phyloP scores from a whole-genome alignment of 2,113 vertebrate genomes.

The Bos taurus region ARS-UCD2.0 NC_037331.1:23804001-23804500 shows the following conservation, averaged over 20 bases:
- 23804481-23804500: neutral
- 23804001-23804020: neutral
- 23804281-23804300: neutral
- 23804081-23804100: neutral
- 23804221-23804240: neutral
- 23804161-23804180: neutral
- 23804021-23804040: neutral
- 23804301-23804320: neutral
- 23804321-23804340: neutral
- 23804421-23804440: neutral
- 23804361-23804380: neutral
- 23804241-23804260: neutral
- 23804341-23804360: neutral
- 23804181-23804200: neutral
- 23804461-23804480: neutral
- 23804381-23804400: neutral
- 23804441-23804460: neutral
- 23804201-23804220: neutral
- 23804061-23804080: neutral
- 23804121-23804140: neutral
- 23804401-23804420: neutral
- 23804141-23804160: neutral
- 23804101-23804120: neutral
- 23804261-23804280: neutral
- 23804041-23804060: neutral